Percentiles rank a stretch among this genome's conserved stretches.
Conservation (phyloP, 2,888 invertebrate genomes). For the Heteropelma amictum region DNA sequence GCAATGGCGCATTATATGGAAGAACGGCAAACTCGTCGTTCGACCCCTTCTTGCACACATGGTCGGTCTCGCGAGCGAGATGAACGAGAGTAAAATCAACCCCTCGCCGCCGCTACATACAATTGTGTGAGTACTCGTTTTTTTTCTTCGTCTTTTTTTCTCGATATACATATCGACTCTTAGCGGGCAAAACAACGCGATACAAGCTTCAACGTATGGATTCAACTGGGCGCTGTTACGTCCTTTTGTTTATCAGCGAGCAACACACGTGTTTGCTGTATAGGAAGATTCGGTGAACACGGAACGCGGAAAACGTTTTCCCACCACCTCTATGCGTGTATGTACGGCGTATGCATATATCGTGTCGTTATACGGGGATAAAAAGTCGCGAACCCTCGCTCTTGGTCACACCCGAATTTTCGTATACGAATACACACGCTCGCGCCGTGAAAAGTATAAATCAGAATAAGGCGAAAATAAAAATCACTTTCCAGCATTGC, state of each 20-base stretch:
- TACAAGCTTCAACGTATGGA: background rate
- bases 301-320: slow-evolving; percentile 39
- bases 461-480: slow-evolving; percentile 77
- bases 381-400: slow-evolving; percentile 41
- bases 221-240: background rate
- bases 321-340: slow-evolving; percentile 25
- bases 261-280: background rate
- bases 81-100: slow-evolving; percentile 47
- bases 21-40: slow-evolving; percentile 57
- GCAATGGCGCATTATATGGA: slow-evolving; percentile 60
- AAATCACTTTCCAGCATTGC: slow-evolving; percentile 77
- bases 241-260: background rate
- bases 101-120: slow-evolving; percentile 33
- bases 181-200: background rate
- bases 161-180: slow-evolving; percentile 3
- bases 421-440: slow-evolving; percentile 32
- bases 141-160: slow-evolving; percentile 7
- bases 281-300: slow-evolving; percentile 27
- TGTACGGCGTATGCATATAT: background rate
- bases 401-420: slow-evolving; percentile 48
- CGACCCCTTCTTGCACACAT: slow-evolving; percentile 59
- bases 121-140: slow-evolving; percentile 23
- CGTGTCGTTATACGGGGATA: background rate
- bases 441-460: slow-evolving; percentile 70
- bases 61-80: slow-evolving; percentile 49